Evolutionary conservation across 1,140 invertebrate genomes (phyloP).

Genomic region (Diorhabda sublineata): DNA sequence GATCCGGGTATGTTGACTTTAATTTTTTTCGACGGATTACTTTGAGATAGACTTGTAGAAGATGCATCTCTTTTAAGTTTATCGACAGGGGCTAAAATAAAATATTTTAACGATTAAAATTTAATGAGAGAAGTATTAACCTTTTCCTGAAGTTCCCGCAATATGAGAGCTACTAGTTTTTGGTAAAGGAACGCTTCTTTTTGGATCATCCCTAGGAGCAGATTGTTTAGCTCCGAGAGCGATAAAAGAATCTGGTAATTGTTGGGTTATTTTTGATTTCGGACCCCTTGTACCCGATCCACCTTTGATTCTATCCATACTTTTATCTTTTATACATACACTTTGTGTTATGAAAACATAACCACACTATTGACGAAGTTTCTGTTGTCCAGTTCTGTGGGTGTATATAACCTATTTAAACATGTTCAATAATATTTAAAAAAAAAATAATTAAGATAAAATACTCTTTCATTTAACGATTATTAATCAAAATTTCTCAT

Average conservation of each 20-base stretch:
- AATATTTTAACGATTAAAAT: not conserved
- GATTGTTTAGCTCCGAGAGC: slow-evolving; percentile 57
- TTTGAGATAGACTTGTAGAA: slow-evolving; percentile 39
- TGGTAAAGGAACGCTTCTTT: slow-evolving; percentile 51
- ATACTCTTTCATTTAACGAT: no score
- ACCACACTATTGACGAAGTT: no score
- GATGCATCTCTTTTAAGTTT: slow-evolving; percentile 40
- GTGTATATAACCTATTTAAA: no score
- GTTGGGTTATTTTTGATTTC: slow-evolving; percentile 61
- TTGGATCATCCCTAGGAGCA: slow-evolving; percentile 52
- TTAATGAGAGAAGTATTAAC: slow-evolving; percentile 10
- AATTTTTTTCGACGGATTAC: slow-evolving; percentile 54
- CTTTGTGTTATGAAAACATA: no score
- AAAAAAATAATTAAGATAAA: no score
- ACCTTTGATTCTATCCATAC: slow-evolving; percentile 57
- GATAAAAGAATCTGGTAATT: slow-evolving; percentile 57
- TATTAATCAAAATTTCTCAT: no score
- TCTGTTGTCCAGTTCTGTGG: no score
- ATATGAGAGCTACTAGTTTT: slow-evolving; percentile 51
- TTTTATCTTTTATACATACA: no score
- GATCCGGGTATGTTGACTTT: slow-evolving; percentile 43
- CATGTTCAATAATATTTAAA: no score
- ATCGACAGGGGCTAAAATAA: slow-evolving; percentile 22
- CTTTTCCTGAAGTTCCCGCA: slow-evolving; percentile 45
- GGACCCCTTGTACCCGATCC: slow-evolving; percentile 50